Evolutionary conservation across 37 sponge, comb jelly and placozoan genomes (phyloP).

Genomic region (Corticium candelabrum): DNA sequence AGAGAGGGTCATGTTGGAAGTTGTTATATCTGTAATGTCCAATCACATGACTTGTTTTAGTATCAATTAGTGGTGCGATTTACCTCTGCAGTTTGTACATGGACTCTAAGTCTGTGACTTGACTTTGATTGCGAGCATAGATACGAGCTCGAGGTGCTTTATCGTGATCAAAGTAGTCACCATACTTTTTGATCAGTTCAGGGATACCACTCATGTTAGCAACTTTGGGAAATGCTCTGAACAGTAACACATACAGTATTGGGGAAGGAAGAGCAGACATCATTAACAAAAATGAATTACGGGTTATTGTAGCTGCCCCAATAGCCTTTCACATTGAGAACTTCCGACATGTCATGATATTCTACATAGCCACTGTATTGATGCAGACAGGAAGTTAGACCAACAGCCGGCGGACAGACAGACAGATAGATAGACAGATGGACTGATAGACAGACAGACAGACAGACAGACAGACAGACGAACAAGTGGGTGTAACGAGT

Average conservation of each 20-base stretch:
- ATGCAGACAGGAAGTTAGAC: too few species aligned
- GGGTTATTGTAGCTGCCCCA: conserved; percentile 97
- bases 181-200: conserved; percentile 63
- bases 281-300: conserved; percentile 18
- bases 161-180: conserved; percentile 70
- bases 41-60: not conserved
- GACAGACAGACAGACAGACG: too few species aligned
- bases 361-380: conserved; percentile 20
- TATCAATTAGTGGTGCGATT: not conserved
- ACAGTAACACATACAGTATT: not conserved
- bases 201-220: conserved; percentile 61
- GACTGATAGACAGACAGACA: too few species aligned
- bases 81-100: conserved; percentile 81
- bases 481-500: too few species aligned
- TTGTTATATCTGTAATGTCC: conserved; percentile 69
- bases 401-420: too few species aligned
- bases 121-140: conserved; percentile 63
- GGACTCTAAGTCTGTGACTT: conserved; percentile 57
- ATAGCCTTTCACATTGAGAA: conserved; percentile 53
- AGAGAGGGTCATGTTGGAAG: conserved; percentile 81
- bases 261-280: not conserved
- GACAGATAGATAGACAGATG: too few species aligned
- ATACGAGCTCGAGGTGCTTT: conserved; percentile 73
- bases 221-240: conserved; percentile 55
- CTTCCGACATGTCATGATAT: conserved; percentile 51